Evolutionary conservation across 1,140 invertebrate genomes (phyloP).

Genomic region (Drosophila lini): DNA sequence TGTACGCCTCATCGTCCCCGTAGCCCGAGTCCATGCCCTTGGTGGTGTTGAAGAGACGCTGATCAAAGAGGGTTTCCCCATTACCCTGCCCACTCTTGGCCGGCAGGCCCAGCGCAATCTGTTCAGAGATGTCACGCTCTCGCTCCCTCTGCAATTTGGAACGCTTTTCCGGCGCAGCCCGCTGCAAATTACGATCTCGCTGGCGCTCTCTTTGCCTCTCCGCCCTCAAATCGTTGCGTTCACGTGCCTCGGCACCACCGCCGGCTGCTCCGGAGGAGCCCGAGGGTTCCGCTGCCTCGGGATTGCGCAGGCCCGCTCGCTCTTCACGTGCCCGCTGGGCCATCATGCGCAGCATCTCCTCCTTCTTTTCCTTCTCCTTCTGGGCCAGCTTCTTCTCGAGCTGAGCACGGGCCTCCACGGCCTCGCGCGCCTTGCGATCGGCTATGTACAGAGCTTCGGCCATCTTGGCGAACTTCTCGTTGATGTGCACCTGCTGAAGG

Average conservation of each 20-base stretch:
- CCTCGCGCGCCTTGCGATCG: slow-evolving; percentile 97
- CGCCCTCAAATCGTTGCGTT: slow-evolving; percentile 94
- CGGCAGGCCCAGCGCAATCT: slow-evolving; percentile 98
- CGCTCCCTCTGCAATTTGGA: slow-evolving; percentile 95
- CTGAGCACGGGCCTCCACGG: slow-evolving; percentile 97
- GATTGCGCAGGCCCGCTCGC: slow-evolving; percentile 89
- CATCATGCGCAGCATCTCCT: slow-evolving; percentile 95
- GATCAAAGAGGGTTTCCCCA: slow-evolving; percentile 97
- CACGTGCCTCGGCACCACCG: slow-evolving; percentile 90
- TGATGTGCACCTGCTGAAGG: slow-evolving; percentile 98
- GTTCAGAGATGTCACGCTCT: slow-evolving; percentile 99
- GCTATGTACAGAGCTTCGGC: slow-evolving; percentile 99
- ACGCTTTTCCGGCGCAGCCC: slow-evolving; percentile 97
- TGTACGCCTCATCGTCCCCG: slow-evolving; percentile 98
- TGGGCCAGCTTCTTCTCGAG: slow-evolving; percentile 98
- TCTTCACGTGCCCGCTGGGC: slow-evolving; percentile 98
- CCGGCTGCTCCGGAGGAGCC: slow-evolving; percentile 81
- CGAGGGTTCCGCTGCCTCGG: slow-evolving; percentile 72
- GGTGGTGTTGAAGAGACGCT: slow-evolving; percentile 96
- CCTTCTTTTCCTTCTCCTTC: slow-evolving; percentile 99
- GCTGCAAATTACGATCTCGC: slow-evolving; percentile 95
- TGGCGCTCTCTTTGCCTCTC: slow-evolving; percentile 96
- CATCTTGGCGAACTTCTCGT: slow-evolving; percentile 99
- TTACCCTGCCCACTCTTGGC: slow-evolving; percentile 89
- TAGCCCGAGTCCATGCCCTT: slow-evolving; percentile 99